Evolutionary conservation across 2,888 invertebrate species (phyloP).

Genomic region (Volucella inanis): DNA sequence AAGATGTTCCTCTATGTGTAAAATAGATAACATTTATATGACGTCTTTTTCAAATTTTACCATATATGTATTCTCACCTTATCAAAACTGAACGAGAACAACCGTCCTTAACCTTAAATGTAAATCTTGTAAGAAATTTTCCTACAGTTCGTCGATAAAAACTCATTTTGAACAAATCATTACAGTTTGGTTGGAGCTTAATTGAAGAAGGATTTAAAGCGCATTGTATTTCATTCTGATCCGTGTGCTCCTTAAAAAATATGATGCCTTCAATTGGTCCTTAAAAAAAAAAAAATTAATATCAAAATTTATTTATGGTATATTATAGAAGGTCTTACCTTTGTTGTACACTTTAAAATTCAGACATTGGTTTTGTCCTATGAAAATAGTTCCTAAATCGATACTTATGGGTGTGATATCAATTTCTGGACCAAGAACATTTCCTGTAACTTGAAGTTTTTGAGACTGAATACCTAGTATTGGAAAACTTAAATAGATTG

Average conservation of each 20-base stretch:
- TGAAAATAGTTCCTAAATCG: constrained; percentile 21
- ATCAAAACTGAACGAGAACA: constrained; percentile 33
- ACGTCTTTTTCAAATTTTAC: not conserved
- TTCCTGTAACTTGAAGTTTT: constrained; percentile 36
- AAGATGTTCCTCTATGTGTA: constrained; percentile 77
- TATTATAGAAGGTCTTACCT: constrained; percentile 7
- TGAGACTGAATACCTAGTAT: constrained; percentile 4
- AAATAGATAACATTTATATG: not conserved
- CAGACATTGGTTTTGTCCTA: constrained; percentile 44
- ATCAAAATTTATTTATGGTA: not conserved
- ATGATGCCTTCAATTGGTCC: constrained; percentile 52
- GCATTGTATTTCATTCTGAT: constrained; percentile 19
- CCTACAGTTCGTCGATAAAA: constrained; percentile 53
- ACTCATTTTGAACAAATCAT: not conserved
- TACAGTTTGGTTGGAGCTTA: not conserved
- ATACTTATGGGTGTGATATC: constrained; percentile 28
- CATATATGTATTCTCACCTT: constrained; percentile 40
- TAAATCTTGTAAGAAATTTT: constrained; percentile 49
- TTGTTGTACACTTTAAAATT: constrained; percentile 19
- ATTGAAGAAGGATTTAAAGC: constrained; percentile 5
- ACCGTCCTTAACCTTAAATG: constrained; percentile 53
- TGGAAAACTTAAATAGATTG: constrained; percentile 41
- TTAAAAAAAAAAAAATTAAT: not conserved
- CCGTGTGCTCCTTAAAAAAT: constrained; percentile 30
- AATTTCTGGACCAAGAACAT: constrained; percentile 43